These are phyloP conservation scores for Arctocebus calabarensis DNA, from an alignment of 2,797 vertebrate genomes.

Conservation along the genomic window DNA sequence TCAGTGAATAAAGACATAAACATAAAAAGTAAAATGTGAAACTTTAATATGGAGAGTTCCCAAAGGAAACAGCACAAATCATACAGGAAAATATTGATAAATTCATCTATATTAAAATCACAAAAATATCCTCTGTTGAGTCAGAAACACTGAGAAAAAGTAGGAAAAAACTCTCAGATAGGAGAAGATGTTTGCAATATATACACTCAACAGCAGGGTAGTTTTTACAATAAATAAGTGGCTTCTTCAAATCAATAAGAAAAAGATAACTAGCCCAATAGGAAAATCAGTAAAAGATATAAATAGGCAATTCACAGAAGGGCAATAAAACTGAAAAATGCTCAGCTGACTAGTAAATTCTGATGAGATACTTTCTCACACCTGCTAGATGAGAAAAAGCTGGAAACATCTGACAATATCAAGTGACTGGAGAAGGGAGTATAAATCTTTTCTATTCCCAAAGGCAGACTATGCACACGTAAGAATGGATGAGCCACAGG, in stretches of 20 bases:
- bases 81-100: not conserved
- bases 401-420: not conserved
- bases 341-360: not conserved
- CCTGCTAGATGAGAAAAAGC: not conserved
- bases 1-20: not conserved
- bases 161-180: not conserved
- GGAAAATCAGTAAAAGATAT: not conserved
- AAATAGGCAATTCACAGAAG: not conserved
- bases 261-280: not conserved
- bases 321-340: not conserved
- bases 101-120: not conserved
- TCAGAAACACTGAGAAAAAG: not conserved
- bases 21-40: slow-evolving; percentile 1
- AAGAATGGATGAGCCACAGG: not conserved
- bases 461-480: not conserved
- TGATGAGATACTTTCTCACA: not conserved
- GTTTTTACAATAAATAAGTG: not conserved
- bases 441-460: not conserved
- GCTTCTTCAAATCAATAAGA: not conserved
- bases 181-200: not conserved
- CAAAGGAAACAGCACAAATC: not conserved
- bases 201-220: not conserved
- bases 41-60: not conserved
- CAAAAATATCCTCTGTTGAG: not conserved
- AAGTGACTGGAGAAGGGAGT: not conserved